Base-by-base conservation (phyloP, 1,140 invertebrate species). In the Archegozetes longisetosus region DNA sequence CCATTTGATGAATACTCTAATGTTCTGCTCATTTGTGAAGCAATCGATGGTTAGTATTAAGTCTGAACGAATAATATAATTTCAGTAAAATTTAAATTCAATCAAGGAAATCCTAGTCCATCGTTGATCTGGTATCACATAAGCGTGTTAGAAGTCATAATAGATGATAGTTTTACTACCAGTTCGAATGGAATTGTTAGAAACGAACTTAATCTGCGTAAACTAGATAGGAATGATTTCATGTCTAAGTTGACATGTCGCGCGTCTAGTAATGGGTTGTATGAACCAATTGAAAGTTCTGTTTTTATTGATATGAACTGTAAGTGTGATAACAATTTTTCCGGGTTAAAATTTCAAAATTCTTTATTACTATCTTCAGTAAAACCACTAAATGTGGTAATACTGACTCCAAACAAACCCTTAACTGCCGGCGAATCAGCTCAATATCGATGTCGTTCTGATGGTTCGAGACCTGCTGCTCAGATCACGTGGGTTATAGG, bases 391-490 rank as follows among this genome's bases (percentile, higher is more conserved):
- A 58, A n/a, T 24, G 57, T 58, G 49, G 23, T 50, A 50, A 20
- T 20, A 22, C 25, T 24, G 12, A 20, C 57, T 1, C 29, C 20
- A 51, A 24, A 25, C 24, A 13, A 20, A 23, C 46, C 48, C 27
- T 17, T 58, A n/a, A 58, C 4, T 14, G 66, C 62, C 17, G 68
- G 68, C 29, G 53, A 66, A 27, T 64, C 58, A 47, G 55, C 63
- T 2, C 62, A 65, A 57, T 55, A 68, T 9, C 53, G 52, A 22
- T 69, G 68, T 23, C 55, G 63, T 23, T 61, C 61, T 22, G 60
- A 58, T 9, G 68, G 68, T 17, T 68, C 68, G 0, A 57, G 67
- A 58, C 68, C 68, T 2, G 32, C 63, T 28, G 65, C 68, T 3
- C 53, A 61, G 26, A 60, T 69, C 2, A 64, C 64, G 29, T 69